Percentiles rank a stretch among this genome's conserved stretches.
Evolutionary conservation across 1,140 invertebrate species (phyloP).

Genomic region (Drosophila varians): DNA sequence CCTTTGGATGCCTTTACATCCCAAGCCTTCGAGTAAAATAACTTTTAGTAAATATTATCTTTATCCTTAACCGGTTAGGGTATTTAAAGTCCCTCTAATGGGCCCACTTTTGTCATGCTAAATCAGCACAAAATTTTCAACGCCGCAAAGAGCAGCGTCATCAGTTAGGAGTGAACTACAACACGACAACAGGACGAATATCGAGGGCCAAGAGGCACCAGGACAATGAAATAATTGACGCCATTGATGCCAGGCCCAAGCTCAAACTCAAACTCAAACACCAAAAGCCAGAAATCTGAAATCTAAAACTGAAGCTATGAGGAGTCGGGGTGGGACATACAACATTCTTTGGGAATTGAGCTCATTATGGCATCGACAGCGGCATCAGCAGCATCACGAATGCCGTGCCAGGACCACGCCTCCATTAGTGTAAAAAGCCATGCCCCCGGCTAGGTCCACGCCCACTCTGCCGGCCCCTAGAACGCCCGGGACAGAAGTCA

Average conservation of each 20-base stretch:
- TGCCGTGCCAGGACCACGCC: slow-evolving; percentile 53
- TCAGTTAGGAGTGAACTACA: slow-evolving; percentile 59
- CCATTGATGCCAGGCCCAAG: slow-evolving; percentile 61
- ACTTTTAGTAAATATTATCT: too few species aligned
- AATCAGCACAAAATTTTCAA: slow-evolving; percentile 75
- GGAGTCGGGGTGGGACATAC: slow-evolving; percentile 21
- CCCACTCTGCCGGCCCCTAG: slow-evolving; percentile 15
- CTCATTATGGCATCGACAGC: slow-evolving; percentile 75
- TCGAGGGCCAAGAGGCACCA: slow-evolving; percentile 28
- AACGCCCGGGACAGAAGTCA: slow-evolving; percentile 26
- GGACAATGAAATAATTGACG: slow-evolving; percentile 81
- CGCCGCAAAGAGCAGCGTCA: slow-evolving; percentile 72
- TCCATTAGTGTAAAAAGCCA: slow-evolving; percentile 77
- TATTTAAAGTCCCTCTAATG: slow-evolving; percentile 47
- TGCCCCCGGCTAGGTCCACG: slow-evolving; percentile 51
- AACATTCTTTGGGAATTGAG: slow-evolving; percentile 80
- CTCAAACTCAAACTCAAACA: slow-evolving; percentile 24
- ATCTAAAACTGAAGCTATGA: slow-evolving; percentile 13
- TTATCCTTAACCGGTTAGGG: too few species aligned
- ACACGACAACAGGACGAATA: slow-evolving; percentile 19
- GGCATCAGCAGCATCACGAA: slow-evolving; percentile 32
- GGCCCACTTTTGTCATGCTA: slow-evolving; percentile 57
- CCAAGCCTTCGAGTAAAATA: too few species aligned
- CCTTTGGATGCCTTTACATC: too few species aligned
- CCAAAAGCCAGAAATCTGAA: slow-evolving; percentile 39